Evolutionary conservation across 1,140 invertebrate genomes (phyloP).

Genomic region (Andrena cerasifolii): DNA sequence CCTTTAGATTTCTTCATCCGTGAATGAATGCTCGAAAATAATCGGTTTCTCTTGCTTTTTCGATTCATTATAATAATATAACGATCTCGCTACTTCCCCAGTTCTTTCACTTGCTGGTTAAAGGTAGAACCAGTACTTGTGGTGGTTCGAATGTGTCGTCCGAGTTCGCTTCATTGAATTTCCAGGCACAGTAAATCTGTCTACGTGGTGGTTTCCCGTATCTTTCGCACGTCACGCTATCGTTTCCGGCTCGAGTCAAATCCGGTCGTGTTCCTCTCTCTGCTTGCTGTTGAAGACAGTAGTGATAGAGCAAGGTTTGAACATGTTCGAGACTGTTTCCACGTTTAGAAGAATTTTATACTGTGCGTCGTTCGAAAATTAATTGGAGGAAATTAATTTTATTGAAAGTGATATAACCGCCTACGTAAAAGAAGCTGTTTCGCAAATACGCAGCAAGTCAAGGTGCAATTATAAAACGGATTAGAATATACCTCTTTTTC

Average conservation of each 20-base stretch:
- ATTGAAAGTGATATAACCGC: no score
- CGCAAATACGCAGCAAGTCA: neutral
- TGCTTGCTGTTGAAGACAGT: constrained; percentile 16
- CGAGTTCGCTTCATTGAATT: constrained; percentile 63
- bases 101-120: neutral
- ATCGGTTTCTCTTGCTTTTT: neutral
- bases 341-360: neutral
- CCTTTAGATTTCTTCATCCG: neutral
- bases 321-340: neutral
- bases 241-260: constrained; percentile 63
- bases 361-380: neutral
- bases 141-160: constrained; percentile 17
- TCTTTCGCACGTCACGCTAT: constrained; percentile 65
- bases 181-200: constrained; percentile 63
- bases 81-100: neutral
- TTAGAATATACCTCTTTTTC: neutral
- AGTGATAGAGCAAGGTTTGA: neutral
- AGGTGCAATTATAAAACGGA: no score
- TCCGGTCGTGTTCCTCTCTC: constrained; percentile 32
- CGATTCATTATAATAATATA: neutral
- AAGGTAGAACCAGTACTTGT: constrained; percentile 39
- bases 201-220: constrained; percentile 64
- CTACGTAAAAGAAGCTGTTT: neutral
- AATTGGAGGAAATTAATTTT: neutral
- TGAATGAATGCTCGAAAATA: neutral